Evolutionary conservation across 2,797 vertebrate genomes (phyloP).

Genomic region (Silurus lanzhouensis): DNA sequence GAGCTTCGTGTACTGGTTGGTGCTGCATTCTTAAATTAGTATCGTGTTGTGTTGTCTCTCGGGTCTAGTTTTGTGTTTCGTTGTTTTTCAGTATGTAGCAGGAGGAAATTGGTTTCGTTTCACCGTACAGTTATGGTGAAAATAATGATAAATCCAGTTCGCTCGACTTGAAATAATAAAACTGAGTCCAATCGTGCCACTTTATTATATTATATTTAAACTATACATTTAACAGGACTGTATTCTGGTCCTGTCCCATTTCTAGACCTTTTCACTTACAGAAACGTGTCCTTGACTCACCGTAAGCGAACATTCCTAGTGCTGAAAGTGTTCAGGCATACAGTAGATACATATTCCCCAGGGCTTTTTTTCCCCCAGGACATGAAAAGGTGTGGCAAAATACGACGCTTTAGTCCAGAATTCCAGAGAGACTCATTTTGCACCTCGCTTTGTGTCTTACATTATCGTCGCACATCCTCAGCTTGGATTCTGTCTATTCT

Average conservation of each 20-base stretch:
- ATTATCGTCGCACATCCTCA: conserved; percentile 1
- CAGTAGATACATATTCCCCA: conserved; percentile 33
- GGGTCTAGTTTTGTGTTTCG: too few species aligned
- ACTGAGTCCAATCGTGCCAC: not conserved
- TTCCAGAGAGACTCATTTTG: conserved; percentile 7
- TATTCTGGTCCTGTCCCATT: conserved; percentile 47
- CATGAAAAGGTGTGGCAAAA: not conserved
- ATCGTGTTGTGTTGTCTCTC: too few species aligned
- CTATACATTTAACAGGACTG: not conserved
- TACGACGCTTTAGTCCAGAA: conserved; percentile 17
- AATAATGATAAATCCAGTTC: too few species aligned
- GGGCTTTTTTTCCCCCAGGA: conserved; percentile 14
- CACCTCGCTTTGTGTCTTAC: not conserved
- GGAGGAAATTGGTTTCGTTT: too few species aligned
- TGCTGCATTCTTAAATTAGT: too few species aligned
- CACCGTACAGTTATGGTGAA: too few species aligned
- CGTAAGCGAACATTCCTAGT: conserved; percentile 48
- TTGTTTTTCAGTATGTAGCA: too few species aligned
- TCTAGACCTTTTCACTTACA: conserved; percentile 41
- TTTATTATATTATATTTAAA: not conserved
- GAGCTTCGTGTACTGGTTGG: too few species aligned
- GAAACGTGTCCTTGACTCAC: conserved; percentile 56
- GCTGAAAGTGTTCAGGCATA: conserved; percentile 54
- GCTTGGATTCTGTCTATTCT: conserved; percentile 14
- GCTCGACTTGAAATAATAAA: not conserved